These are phyloP conservation scores for Stenotaenia linearis DNA, from an alignment of 2,888 invertebrate genomes.

Conservation along the genomic window DNA sequence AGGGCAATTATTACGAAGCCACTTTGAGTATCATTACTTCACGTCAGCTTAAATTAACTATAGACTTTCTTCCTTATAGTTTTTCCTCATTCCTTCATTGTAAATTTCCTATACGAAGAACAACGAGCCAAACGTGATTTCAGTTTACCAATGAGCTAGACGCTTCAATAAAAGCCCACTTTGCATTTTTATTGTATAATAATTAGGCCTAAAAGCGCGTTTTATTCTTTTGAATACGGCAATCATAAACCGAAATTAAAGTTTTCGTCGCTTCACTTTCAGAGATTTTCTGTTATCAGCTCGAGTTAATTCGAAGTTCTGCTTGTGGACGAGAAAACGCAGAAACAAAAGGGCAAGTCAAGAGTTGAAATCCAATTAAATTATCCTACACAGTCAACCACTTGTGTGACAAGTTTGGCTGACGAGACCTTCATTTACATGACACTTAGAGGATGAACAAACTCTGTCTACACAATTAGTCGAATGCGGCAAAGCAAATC, in stretches of 20 bases:
- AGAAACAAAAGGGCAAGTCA: not conserved
- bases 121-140: not conserved
- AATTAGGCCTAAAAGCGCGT: not conserved
- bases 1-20: not conserved
- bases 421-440: conserved; percentile 21
- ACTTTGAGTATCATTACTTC: not conserved
- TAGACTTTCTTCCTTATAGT: not conserved
- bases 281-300: not conserved
- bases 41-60: not conserved
- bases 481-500: not conserved
- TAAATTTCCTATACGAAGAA: no score
- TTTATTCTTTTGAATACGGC: not conserved
- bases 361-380: conserved; percentile 7
- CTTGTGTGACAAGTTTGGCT: not conserved
- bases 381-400: not conserved
- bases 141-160: no score
- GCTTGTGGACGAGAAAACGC: not conserved
- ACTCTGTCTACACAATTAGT: not conserved
- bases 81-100: not conserved
- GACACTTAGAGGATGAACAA: conserved; percentile 1
- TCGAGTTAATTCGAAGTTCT: not conserved
- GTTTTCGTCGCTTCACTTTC: not conserved
- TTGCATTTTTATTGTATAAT: no score
- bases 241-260: not conserved
- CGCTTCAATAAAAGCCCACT: no score